A percentile compares a stretch with the other conserved stretches of the same genome.
Conservation (phyloP, 2,113 vertebrate species). For the Pimephales promelas region DNA sequence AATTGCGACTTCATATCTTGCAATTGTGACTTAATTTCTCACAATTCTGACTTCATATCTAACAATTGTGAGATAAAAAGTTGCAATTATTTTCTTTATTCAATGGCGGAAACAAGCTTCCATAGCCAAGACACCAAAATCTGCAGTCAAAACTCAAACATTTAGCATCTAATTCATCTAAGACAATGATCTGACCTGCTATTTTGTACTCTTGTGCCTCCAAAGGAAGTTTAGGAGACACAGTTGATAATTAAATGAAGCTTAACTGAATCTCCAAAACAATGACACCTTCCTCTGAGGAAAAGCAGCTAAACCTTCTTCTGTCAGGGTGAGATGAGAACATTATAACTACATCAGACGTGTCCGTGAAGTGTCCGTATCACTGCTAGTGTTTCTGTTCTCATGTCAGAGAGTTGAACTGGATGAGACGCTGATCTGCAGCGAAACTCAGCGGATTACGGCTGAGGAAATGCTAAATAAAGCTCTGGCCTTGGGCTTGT, state of each 20-base stretch:
- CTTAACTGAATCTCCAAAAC: background rate
- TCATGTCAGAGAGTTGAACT: background rate
- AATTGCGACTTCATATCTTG: too few relatives aligned
- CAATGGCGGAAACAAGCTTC: too few relatives aligned
- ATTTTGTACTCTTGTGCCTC: background rate
- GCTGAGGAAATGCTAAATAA: constrained; percentile 25
- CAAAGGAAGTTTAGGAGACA: background rate
- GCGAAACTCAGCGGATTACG: background rate
- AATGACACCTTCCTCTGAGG: background rate
- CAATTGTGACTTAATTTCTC: too few relatives aligned
- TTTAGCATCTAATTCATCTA: background rate
- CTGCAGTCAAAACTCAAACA: background rate
- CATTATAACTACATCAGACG: background rate
- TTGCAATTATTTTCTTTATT: too few relatives aligned
- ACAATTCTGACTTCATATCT: too few relatives aligned
- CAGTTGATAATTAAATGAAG: background rate
- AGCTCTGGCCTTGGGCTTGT: background rate
- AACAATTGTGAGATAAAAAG: too few relatives aligned
- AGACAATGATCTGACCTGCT: background rate
- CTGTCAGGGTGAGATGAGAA: background rate
- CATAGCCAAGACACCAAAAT: background rate
- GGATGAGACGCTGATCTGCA: background rate
- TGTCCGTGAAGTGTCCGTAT: background rate
- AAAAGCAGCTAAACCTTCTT: background rate
- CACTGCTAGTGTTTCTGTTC: background rate